phyloP scores from a whole-genome alignment of 2,797 vertebrate species.

The Lemur catta region DNA sequence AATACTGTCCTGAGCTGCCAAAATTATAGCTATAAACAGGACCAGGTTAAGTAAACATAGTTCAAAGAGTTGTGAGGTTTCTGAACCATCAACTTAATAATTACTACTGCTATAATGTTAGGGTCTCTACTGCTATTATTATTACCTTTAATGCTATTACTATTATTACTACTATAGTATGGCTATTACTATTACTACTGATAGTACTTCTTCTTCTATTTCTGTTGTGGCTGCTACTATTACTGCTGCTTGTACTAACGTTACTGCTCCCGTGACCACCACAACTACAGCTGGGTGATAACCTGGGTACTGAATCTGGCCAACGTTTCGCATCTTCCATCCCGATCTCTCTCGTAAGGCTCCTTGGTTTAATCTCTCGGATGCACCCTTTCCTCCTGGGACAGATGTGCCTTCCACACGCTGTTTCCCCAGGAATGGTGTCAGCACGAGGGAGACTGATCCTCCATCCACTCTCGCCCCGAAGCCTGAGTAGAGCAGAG shows the following conservation, averaged over 20 bases:
- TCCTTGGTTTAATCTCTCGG: background rate
- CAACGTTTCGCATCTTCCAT: too few species aligned
- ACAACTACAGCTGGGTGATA: fast-evolving
- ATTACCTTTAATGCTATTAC: fast-evolving
- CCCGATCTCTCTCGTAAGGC: fast-evolving
- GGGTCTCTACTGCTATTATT: background rate
- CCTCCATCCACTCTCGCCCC: background rate
- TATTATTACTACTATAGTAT: background rate
- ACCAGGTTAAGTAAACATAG: background rate
- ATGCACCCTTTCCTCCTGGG: background rate
- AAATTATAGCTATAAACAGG: background rate
- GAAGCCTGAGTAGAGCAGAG: background rate
- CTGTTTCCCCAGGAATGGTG: background rate
- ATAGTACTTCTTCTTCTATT: fast-evolving
- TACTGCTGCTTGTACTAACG: fast-evolving
- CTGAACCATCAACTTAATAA: background rate
- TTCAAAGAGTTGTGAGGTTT: background rate
- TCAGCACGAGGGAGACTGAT: fast-evolving
- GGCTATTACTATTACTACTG: too few species aligned
- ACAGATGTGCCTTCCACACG: background rate
- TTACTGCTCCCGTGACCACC: fast-evolving
- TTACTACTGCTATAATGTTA: fast-evolving
- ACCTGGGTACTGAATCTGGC: background rate
- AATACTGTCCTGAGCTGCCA: background rate
- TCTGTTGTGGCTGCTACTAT: fast-evolving